These are phyloP conservation scores for Parapsyche elsis DNA, from an alignment of 1,140 invertebrate species.

Conservation along the genomic window DNA sequence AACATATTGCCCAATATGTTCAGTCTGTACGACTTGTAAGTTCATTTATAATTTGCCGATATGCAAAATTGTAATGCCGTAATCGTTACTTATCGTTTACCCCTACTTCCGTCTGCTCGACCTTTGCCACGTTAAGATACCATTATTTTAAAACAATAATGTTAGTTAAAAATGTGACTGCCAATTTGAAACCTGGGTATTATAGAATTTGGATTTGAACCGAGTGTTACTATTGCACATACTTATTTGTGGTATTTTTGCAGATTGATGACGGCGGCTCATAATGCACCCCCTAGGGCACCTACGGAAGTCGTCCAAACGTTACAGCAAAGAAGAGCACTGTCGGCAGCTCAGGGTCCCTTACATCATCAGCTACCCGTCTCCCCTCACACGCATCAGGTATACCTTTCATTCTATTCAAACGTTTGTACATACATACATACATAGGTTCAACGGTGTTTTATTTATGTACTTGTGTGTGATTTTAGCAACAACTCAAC, in stretches of 20 bases:
- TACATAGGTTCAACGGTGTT: too few relatives aligned
- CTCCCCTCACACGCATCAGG: constrained; percentile 46
- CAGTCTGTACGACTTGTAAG: too few relatives aligned
- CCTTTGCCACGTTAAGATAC: background rate
- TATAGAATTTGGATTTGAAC: too few relatives aligned
- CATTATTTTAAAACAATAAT: background rate
- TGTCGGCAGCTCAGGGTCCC: constrained; percentile 35
- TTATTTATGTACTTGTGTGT: too few relatives aligned
- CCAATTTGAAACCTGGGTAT: too few relatives aligned
- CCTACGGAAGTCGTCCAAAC: constrained; percentile 62
- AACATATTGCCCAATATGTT: too few relatives aligned
- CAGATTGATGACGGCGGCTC: constrained; percentile 83
- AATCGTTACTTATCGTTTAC: constrained; percentile 5
- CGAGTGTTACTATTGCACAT: background rate
- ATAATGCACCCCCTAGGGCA: constrained; percentile 70
- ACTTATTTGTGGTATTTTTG: constrained; percentile 6
- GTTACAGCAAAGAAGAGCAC: constrained; percentile 56
- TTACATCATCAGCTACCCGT: constrained; percentile 44
- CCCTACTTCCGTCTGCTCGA: constrained; percentile 17
- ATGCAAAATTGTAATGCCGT: constrained; percentile 1
- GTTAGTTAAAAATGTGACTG: too few relatives aligned
- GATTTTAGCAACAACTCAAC: constrained; percentile 15
- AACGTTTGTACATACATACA: background rate
- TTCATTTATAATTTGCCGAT: too few relatives aligned
- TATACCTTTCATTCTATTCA: too few relatives aligned